Percentiles rank a stretch among this genome's conserved stretches.
phyloP scores from a whole-genome alignment of 2,113 vertebrate species.

The Puma concolor region DNA sequence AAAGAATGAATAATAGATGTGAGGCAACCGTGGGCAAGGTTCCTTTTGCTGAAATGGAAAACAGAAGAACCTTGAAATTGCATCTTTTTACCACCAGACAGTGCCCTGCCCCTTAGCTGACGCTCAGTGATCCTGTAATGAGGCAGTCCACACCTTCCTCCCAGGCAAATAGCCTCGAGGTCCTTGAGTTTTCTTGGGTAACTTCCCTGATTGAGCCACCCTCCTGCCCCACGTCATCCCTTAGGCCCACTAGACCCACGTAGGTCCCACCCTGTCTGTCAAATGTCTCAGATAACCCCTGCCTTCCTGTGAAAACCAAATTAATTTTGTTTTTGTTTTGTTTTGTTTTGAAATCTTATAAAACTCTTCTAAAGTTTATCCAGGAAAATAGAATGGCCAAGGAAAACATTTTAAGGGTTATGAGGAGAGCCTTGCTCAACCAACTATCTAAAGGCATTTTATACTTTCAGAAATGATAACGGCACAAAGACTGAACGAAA shows the following conservation, averaged over 20 bases:
- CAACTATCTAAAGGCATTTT: background rate
- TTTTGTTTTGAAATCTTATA: background rate
- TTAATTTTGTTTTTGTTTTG: background rate
- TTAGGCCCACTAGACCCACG: accelerated
- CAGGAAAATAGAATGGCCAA: background rate
- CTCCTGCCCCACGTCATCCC: too few relatives aligned
- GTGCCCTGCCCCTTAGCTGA: background rate
- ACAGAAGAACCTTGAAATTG: background rate
- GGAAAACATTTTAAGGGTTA: background rate
- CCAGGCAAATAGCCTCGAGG: background rate
- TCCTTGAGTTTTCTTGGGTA: background rate
- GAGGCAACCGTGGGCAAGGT: background rate
- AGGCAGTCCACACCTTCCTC: background rate
- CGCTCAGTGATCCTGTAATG: background rate
- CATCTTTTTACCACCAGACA: background rate
- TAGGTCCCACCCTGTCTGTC: background rate
- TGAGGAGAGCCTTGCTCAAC: background rate
- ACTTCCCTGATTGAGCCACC: background rate
- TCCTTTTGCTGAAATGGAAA: conserved; percentile 24
- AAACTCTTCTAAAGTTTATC: conserved; percentile 1
- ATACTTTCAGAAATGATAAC: background rate
- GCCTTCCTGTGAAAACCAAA: background rate
- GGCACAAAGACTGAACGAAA: background rate
- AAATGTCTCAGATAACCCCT: background rate
- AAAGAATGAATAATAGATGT: conserved; percentile 12